Conservation (phyloP, 2,797 vertebrate species). For the Neostethus bicornis region DNA sequence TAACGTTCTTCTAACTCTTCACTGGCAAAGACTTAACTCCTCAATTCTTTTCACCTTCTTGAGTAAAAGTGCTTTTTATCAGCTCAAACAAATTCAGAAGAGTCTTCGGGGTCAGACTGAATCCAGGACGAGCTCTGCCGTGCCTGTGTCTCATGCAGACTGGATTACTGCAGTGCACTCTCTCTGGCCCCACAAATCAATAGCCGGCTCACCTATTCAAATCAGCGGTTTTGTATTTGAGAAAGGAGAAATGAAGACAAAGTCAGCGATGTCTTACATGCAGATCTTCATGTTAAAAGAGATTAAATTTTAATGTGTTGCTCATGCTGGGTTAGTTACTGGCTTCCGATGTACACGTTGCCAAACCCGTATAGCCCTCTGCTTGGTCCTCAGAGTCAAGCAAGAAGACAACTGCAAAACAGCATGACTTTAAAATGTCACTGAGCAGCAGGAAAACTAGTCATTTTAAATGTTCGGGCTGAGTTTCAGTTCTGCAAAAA, state of each 20-base stretch:
- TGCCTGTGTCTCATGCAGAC: slow-evolving; percentile 38
- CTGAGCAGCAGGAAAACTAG: slow-evolving; percentile 2
- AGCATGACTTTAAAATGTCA: background rate
- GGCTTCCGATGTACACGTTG: background rate
- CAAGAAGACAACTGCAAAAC: too few relatives aligned
- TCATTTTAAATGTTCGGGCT: background rate
- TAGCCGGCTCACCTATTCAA: slow-evolving; percentile 48
- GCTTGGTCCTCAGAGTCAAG: background rate
- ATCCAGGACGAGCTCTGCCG: slow-evolving; percentile 28
- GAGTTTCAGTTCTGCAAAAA: slow-evolving; percentile 16
- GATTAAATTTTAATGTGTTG: slow-evolving; percentile 23
- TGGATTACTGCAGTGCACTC: slow-evolving; percentile 57
- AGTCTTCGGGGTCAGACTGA: slow-evolving; percentile 24
- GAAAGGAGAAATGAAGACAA: slow-evolving; percentile 5
- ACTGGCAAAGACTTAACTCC: slow-evolving; percentile 5
- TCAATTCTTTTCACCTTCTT: slow-evolving; percentile 4
- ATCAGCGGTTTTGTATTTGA: slow-evolving; percentile 23
- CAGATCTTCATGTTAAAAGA: too few relatives aligned
- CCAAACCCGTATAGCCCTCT: background rate
- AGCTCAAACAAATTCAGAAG: slow-evolving; percentile 26
- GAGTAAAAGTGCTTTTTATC: slow-evolving; percentile 36
- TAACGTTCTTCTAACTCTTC: background rate
- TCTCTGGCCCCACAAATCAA: slow-evolving; percentile 51
- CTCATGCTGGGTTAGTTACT: slow-evolving; percentile 2
- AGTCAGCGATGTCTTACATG: slow-evolving; percentile 2